phyloP scores from a whole-genome alignment of 2,888 invertebrate genomes.

The Tipula lateralis region DNA sequence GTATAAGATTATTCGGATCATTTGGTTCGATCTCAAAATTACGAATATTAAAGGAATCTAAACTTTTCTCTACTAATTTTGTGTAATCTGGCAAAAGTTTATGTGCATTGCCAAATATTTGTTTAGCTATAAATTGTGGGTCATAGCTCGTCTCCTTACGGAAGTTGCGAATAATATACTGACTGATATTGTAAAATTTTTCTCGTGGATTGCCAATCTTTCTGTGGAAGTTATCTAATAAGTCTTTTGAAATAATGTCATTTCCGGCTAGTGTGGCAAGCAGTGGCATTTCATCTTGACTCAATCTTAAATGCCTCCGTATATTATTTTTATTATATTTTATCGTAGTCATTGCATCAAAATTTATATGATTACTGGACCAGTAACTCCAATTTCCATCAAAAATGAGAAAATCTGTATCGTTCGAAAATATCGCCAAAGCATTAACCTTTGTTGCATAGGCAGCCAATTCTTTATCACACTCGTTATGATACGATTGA shows the following conservation, averaged over 20 bases:
- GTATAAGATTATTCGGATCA: background rate
- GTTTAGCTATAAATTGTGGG: background rate
- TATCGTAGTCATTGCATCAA: background rate
- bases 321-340: background rate
- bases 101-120: background rate
- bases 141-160: background rate
- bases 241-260: background rate
- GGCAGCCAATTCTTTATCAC: background rate
- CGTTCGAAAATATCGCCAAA: background rate
- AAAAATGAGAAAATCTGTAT: background rate
- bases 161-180: background rate
- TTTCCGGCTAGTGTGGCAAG: background rate
- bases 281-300: background rate
- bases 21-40: background rate
- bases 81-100: background rate
- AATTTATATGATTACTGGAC: background rate
- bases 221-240: background rate
- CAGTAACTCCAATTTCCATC: background rate
- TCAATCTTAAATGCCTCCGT: background rate
- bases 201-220: background rate
- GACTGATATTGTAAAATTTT: background rate
- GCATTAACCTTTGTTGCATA: background rate
- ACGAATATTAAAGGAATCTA: background rate
- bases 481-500: background rate
- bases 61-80: background rate